These are phyloP conservation scores for Harmothoe impar DNA, from an alignment of 2,888 invertebrate species.

Conservation along the genomic window DNA sequence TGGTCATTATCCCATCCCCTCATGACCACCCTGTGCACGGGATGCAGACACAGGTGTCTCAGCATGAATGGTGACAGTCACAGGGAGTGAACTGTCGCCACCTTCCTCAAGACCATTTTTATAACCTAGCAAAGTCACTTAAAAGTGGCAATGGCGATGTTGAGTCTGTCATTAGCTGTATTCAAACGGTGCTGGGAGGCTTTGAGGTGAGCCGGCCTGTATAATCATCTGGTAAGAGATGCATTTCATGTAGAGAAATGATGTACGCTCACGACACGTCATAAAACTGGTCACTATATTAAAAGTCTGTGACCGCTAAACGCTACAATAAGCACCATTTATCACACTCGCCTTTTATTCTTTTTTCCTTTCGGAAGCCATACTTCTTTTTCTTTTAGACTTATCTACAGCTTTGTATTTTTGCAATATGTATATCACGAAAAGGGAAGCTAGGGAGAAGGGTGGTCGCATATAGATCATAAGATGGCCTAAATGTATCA, in stretches of 20 bases:
- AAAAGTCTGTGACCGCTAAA: background rate
- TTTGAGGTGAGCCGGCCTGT: background rate
- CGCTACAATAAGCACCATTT: background rate
- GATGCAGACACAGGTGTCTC: no score
- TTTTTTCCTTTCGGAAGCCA: background rate
- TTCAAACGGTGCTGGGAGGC: constrained; percentile 12
- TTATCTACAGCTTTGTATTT: no score
- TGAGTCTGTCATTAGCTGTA: background rate
- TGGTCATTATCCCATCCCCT: no score
- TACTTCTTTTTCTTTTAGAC: background rate
- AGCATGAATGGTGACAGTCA: no score
- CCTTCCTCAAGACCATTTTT: no score
- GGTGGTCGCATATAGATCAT: background rate
- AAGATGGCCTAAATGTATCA: background rate
- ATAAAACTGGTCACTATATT: background rate
- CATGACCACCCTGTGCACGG: no score
- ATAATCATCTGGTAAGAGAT: background rate
- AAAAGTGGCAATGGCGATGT: no score
- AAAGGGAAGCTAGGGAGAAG: background rate
- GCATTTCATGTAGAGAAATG: background rate
- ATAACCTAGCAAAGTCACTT: no score
- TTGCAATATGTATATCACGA: no score
- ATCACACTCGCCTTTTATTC: background rate
- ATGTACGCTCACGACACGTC: background rate
- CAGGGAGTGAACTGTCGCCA: no score